These are phyloP conservation scores for Trissolcus basalis DNA, from an alignment of 1,140 invertebrate species.

Conservation along the genomic window DNA sequence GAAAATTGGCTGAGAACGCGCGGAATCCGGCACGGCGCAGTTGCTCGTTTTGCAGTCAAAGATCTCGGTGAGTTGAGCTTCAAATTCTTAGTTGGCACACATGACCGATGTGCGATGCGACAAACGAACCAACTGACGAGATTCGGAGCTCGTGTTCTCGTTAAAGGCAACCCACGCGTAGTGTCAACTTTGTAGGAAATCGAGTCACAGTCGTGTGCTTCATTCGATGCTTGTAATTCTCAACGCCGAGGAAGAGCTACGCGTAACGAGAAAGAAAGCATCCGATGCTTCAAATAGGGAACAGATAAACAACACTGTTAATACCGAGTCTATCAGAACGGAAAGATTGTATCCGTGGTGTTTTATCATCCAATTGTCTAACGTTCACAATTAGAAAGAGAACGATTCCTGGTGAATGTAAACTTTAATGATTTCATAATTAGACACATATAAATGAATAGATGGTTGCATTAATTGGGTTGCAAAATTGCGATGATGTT, in stretches of 20 bases:
- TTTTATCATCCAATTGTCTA: constrained; percentile 51
- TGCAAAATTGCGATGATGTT: too few species aligned
- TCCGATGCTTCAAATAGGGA: constrained; percentile 47
- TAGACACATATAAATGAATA: constrained; percentile 18
- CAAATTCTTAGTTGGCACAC: constrained; percentile 50
- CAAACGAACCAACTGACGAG: constrained; percentile 46
- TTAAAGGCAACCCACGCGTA: constrained; percentile 51
- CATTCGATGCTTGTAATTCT: constrained; percentile 35
- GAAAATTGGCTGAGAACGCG: constrained; percentile 49
- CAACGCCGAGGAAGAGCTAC: constrained; percentile 14
- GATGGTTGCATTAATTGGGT: constrained; percentile 1
- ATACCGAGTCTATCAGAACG: constrained; percentile 64
- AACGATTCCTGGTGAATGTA: constrained; percentile 36
- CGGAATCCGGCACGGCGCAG: constrained; percentile 42
- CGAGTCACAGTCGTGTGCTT: constrained; percentile 31
- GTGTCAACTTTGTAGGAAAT: constrained; percentile 52
- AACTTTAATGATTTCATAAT: constrained; percentile 38
- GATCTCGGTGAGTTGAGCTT: constrained; percentile 33
- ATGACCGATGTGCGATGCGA: constrained; percentile 58
- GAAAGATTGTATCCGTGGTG: constrained; percentile 61
- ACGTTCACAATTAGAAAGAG: constrained; percentile 29
- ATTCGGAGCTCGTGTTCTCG: constrained; percentile 54
- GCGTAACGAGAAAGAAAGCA: constrained; percentile 29
- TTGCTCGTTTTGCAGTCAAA: constrained; percentile 52
- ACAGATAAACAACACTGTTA: constrained; percentile 53